Percentiles rank a stretch among this genome's conserved stretches.
Conservation (phyloP, 2,888 invertebrate species). For the Drosophila demipolita region DNA sequence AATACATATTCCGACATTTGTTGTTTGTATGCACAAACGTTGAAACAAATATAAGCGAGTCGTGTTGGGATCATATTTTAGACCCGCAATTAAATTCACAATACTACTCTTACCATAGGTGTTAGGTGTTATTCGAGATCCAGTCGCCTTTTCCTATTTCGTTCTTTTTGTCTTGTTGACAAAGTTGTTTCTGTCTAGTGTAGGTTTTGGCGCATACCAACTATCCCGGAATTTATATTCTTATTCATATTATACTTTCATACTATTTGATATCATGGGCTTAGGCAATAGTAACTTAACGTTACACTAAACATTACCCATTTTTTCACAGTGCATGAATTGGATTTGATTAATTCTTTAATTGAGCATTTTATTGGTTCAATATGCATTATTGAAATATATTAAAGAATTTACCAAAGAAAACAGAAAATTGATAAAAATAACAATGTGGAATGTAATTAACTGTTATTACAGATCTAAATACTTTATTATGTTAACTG, state of each 20-base stretch:
- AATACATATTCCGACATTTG: constrained; percentile 12
- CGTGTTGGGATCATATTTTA: constrained; percentile 5
- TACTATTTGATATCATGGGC: background rate
- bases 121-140: background rate
- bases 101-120: background rate
- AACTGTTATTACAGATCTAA: background rate
- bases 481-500: background rate
- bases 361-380: background rate
- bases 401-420: background rate
- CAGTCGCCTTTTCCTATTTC: background rate
- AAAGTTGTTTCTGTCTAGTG: background rate
- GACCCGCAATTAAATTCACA: constrained; percentile 23
- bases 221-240: background rate
- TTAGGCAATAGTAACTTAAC: background rate
- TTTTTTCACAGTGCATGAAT: background rate
- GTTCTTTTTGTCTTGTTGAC: background rate
- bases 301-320: background rate
- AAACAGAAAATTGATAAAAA: background rate
- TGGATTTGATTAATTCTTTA: background rate
- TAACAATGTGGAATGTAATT: background rate
- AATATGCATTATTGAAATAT: background rate
- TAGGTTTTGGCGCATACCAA: background rate
- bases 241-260: background rate
- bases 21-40: background rate
- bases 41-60: constrained; percentile 4